These are phyloP conservation scores for Drosophila persimilis DNA, from an alignment of 1,140 invertebrate genomes.

Conservation along the genomic window DNA sequence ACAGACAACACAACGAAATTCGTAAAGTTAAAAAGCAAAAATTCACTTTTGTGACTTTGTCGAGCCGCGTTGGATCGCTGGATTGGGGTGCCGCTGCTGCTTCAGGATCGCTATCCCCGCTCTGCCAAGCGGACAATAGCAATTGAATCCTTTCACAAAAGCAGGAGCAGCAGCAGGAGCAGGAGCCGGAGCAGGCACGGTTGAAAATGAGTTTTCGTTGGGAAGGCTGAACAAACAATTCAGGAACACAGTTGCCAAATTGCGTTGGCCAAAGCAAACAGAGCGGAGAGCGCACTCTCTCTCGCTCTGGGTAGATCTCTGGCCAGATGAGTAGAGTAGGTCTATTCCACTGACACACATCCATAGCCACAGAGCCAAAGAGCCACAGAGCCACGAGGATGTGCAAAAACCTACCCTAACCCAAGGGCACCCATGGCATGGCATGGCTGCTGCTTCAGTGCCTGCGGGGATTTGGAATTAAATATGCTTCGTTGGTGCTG, in stretches of 20 bases:
- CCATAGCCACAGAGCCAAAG: constrained; percentile 4
- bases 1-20: constrained; percentile 34
- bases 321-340: constrained; percentile 20
- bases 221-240: constrained; percentile 74
- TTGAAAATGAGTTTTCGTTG: constrained; percentile 61
- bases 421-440: constrained; percentile 12
- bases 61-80: constrained; percentile 53
- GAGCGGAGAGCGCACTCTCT: constrained; percentile 4
- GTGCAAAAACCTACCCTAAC: constrained; percentile 78
- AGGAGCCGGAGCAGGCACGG: constrained; percentile 24
- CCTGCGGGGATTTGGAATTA: constrained; percentile 79
- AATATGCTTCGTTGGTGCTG: constrained; percentile 80
- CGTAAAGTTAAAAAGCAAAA: constrained; percentile 82
- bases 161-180: constrained; percentile 30
- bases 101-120: constrained; percentile 27
- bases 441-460: constrained; percentile 32
- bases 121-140: constrained; percentile 39
- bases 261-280: constrained; percentile 80
- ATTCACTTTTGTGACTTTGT: constrained; percentile 82
- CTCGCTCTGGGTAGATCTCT: no score
- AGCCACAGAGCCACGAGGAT: constrained; percentile 5
- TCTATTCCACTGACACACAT: constrained; percentile 70
- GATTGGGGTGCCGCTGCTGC: constrained; percentile 18
- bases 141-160: constrained; percentile 66
- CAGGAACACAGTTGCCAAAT: constrained; percentile 73